Evolutionary conservation across 2,888 invertebrate species (phyloP).

Genomic region (Apotomis turbidana): DNA sequence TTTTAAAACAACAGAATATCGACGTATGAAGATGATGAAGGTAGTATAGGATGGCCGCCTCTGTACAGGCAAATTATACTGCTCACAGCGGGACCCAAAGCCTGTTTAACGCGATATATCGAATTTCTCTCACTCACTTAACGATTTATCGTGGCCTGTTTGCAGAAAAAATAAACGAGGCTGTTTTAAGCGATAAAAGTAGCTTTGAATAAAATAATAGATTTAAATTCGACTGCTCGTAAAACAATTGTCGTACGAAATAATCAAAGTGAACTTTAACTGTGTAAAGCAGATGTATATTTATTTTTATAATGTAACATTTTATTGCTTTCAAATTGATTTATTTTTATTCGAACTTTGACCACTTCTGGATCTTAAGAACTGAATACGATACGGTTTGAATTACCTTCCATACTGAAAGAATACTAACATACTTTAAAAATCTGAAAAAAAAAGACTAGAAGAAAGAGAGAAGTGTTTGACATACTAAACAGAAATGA

Average conservation of each 20-base stretch:
- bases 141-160: conserved; percentile 57
- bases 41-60: conserved; percentile 45
- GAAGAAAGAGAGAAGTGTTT: too few species aligned
- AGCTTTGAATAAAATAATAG: conserved; percentile 29
- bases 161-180: conserved; percentile 46
- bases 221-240: conserved; percentile 12
- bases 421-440: too few species aligned
- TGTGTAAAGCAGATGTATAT: not conserved
- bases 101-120: conserved; percentile 66
- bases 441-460: too few species aligned
- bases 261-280: conserved; percentile 16
- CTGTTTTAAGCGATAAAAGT: conserved; percentile 17
- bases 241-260: conserved; percentile 25
- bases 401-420: too few species aligned
- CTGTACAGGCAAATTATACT: conserved; percentile 69
- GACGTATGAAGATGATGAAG: conserved; percentile 2
- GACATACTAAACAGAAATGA: too few species aligned
- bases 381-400: too few species aligned
- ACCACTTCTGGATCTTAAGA: too few species aligned
- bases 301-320: not conserved
- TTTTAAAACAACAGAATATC: conserved; percentile 35
- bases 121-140: conserved; percentile 66
- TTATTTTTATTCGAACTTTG: too few species aligned
- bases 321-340: too few species aligned
- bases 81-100: conserved; percentile 64